These are phyloP conservation scores for Epinephelus moara DNA, from an alignment of 2,113 vertebrate genomes.

Conservation along the genomic window DNA sequence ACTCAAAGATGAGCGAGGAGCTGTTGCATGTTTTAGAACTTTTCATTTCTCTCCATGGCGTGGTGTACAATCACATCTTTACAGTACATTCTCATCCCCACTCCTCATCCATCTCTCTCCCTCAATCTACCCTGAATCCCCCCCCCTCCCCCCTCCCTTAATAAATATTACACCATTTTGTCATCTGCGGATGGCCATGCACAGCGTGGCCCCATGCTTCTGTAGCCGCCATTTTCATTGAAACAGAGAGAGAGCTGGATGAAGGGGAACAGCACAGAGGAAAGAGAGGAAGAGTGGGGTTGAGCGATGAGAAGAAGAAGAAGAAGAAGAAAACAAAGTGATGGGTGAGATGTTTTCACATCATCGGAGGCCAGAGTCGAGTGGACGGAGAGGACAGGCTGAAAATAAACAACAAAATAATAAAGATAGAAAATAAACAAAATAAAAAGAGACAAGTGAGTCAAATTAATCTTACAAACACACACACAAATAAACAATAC, in stretches of 20 bases:
- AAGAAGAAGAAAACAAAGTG: not conserved
- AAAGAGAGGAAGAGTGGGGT: conserved; percentile 15
- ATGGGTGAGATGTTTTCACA: conserved; percentile 27
- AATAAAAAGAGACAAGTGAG: conserved; percentile 42
- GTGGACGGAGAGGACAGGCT: not conserved
- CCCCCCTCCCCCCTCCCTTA: conserved; percentile 30
- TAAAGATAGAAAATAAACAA: conserved; percentile 37
- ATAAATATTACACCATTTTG: conserved; percentile 80
- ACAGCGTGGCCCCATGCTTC: conserved; percentile 79
- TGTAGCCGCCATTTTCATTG: conserved; percentile 43
- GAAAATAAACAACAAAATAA: conserved; percentile 14
- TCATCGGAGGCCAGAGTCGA: not conserved
- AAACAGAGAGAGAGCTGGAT: conserved; percentile 16
- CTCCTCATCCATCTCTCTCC: conserved; percentile 24
- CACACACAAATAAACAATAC: conserved; percentile 51
- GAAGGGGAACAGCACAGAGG: not conserved
- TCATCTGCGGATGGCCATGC: conserved; percentile 66
- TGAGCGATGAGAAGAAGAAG: conserved; percentile 14
- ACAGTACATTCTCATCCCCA: conserved; percentile 74
- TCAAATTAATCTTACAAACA: conserved; percentile 42
- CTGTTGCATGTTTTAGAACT: conserved; percentile 66
- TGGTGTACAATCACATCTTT: conserved; percentile 78
- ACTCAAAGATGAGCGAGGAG: conserved; percentile 43
- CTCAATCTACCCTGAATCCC: not conserved
- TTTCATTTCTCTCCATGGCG: conserved; percentile 74